Evolutionary conservation across 2,888 invertebrate genomes (phyloP).

Genomic region (Timandra comae): DNA sequence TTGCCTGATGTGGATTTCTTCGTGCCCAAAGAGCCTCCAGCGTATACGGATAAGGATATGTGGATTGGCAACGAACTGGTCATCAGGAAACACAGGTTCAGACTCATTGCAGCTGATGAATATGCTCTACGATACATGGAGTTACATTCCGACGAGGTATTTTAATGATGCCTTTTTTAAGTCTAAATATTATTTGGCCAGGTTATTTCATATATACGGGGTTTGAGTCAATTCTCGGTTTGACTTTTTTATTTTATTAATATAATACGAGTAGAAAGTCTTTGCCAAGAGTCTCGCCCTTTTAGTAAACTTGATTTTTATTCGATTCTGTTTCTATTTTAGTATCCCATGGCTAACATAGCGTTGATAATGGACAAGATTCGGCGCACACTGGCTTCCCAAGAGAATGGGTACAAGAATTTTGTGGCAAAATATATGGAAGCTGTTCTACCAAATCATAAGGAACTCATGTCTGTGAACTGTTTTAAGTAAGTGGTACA

Average conservation of each 20-base stretch:
- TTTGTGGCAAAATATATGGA: constrained; percentile 83
- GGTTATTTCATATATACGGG: too few species aligned
- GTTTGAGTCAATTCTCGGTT: too few species aligned
- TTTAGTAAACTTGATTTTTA: background rate
- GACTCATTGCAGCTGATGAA: constrained; percentile 88
- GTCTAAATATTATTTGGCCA: too few species aligned
- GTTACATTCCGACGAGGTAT: constrained; percentile 83
- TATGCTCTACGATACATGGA: constrained; percentile 94
- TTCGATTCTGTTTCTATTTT: background rate
- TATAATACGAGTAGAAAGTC: too few species aligned
- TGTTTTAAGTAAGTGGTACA: constrained; percentile 68
- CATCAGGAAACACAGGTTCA: constrained; percentile 86
- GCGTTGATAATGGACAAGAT: constrained; percentile 85
- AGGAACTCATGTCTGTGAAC: constrained; percentile 58
- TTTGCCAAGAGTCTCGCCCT: background rate
- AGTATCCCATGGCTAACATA: constrained; percentile 87
- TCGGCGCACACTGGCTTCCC: constrained; percentile 78
- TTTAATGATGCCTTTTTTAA: too few species aligned
- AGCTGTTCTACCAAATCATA: constrained; percentile 48
- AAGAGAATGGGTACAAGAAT: constrained; percentile 81
- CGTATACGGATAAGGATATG: constrained; percentile 87
- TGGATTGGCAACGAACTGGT: constrained; percentile 88
- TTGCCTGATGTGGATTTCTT: constrained; percentile 85
- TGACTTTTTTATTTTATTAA: too few species aligned
- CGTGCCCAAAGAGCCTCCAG: constrained; percentile 82